Conservation (phyloP, 2,113 vertebrate genomes). For the Ceratotherium simum region DNA sequence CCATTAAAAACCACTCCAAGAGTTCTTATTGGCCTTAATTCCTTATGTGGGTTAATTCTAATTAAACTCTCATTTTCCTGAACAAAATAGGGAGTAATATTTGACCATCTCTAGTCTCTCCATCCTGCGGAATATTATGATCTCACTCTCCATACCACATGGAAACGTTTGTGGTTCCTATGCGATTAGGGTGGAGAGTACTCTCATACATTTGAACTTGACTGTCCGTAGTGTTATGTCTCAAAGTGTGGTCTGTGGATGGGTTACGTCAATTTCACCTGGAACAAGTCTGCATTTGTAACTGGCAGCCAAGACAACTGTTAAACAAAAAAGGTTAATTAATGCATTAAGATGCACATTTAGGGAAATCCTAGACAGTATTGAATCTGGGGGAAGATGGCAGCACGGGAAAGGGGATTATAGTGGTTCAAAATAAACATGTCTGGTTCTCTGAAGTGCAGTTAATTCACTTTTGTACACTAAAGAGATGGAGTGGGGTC, state of each 20-base stretch:
- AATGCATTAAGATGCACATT: not conserved
- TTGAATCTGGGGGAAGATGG: not conserved
- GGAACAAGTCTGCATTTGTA: not conserved
- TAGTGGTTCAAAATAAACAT: not conserved
- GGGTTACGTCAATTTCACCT: not conserved
- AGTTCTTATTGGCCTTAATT: not conserved
- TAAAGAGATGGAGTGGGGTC: rapidly evolving
- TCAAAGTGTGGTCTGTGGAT: not conserved
- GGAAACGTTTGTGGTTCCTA: not conserved
- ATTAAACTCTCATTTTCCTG: not conserved
- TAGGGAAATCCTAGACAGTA: not conserved
- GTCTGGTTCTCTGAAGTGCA: not conserved
- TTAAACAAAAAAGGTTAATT: not conserved
- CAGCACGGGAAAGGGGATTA: rapidly evolving
- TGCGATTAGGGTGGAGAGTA: not conserved
- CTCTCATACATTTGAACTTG: not conserved
- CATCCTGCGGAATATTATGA: not conserved
- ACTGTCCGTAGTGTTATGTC: not conserved
- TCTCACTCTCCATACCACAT: not conserved
- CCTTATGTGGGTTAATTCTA: not conserved
- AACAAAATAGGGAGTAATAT: not conserved
- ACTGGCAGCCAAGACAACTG: not conserved
- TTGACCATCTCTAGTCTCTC: not conserved
- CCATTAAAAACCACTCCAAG: not conserved
- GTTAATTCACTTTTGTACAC: not conserved